A percentile compares a stretch with the other conserved stretches of the same genome.
These are phyloP conservation scores for Eolophus roseicapilla DNA, from an alignment of 2,113 vertebrate genomes.

Conservation along the genomic window DNA sequence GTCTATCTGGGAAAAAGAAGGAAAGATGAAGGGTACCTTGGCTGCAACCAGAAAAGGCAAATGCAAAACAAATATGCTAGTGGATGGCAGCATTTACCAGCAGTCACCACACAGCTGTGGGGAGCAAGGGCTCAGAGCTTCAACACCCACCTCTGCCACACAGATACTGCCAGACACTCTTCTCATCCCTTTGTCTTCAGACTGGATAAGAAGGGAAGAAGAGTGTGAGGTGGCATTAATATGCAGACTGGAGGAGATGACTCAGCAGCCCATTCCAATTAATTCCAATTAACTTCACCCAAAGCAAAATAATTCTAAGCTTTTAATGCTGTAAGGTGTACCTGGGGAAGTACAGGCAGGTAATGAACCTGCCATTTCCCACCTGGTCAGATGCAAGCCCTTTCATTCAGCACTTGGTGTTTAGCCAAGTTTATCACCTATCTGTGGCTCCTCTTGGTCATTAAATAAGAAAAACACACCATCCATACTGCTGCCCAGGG, in stretches of 20 bases:
- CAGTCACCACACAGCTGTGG: neutral
- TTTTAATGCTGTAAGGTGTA: neutral
- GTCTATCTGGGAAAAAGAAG: neutral
- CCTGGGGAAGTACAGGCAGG: neutral
- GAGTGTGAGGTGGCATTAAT: neutral
- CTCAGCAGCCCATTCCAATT: neutral
- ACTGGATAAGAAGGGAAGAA: neutral
- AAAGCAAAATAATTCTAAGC: neutral
- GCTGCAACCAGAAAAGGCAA: neutral
- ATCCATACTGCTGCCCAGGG: neutral
- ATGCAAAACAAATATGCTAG: rapidly evolving
- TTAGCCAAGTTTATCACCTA: neutral
- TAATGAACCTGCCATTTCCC: neutral
- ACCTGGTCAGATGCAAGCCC: neutral
- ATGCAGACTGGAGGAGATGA: neutral
- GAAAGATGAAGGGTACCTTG: neutral
- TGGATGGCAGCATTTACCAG: neutral
- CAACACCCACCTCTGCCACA: neutral
- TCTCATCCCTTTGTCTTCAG: neutral
- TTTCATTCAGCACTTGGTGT: neutral
- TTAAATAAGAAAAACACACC: neutral
- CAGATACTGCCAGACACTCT: neutral
- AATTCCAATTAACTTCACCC: neutral
- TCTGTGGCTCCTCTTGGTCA: neutral
- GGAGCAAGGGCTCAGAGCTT: neutral